phyloP scores from a whole-genome alignment of 2,113 vertebrate species.

The Zonotrichia leucophrys region DNA sequence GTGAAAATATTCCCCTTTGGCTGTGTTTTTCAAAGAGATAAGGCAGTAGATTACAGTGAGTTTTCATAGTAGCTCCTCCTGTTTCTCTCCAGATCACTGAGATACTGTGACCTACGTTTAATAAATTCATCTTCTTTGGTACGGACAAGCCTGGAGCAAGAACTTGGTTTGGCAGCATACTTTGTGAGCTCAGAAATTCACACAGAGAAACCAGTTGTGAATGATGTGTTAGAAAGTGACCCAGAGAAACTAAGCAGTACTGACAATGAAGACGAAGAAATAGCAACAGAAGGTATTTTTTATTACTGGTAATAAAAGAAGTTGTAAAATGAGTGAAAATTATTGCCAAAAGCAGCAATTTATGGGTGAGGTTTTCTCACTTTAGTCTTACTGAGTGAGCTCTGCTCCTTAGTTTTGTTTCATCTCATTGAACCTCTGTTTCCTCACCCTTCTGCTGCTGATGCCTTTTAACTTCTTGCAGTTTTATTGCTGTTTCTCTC shows the following conservation, averaged over 20 bases:
- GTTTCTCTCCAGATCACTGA: conserved; percentile 83
- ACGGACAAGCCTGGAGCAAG: conserved; percentile 91
- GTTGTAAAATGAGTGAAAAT: neutral
- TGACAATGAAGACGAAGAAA: conserved; percentile 94
- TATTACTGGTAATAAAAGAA: neutral
- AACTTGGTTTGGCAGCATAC: conserved; percentile 92
- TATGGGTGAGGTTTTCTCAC: neutral
- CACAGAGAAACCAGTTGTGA: conserved; percentile 73
- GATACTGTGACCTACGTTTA: conserved; percentile 94
- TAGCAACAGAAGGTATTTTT: conserved; percentile 77
- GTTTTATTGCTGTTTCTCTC: neutral
- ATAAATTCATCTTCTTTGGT: conserved; percentile 91
- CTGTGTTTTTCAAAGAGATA: neutral
- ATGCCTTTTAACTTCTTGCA: neutral
- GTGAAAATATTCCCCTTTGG: neutral
- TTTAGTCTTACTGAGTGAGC: neutral
- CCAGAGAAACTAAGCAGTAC: conserved; percentile 92
- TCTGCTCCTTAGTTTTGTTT: neutral
- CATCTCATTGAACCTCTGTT: neutral
- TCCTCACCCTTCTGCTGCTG: neutral
- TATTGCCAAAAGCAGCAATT: neutral
- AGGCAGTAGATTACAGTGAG: neutral
- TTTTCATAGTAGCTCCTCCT: neutral
- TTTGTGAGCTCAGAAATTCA: conserved; percentile 82
- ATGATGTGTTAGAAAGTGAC: conserved; percentile 88